Base-by-base conservation (phyloP, 2,797 vertebrate genomes). In the Pteronotus mesoamericanus region DNA sequence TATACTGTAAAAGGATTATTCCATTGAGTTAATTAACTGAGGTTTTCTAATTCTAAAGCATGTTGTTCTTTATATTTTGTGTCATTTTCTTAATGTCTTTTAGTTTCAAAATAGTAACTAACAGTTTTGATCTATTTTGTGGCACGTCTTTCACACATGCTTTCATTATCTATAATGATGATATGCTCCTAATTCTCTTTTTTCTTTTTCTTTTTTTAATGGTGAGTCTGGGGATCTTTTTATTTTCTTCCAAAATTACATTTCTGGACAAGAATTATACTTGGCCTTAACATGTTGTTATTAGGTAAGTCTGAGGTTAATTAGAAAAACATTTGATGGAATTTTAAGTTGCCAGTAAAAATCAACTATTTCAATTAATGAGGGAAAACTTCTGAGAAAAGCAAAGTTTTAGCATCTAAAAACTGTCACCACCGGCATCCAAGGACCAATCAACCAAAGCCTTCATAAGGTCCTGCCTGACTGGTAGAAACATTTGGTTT, bases 211-310 rank as follows among this genome's bases (percentile, higher is more conserved):
- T 12, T 19, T 29, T 59, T 26, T 26, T 55, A 48, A 44, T 15
- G 34, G 10, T 61, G 26, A 74, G 48, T 75, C 57, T 78, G 19
- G 12, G 12, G 37, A 85, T 59, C 85, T 53, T 86, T 90, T 69
- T 26, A n/a, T 95, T 96, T 96, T 91, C 95, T 94, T 80, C 46
- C 61, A 90, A 94, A 96, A 89, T 74, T 77, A 75, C 14, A 86
- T 77, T 96, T 90, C 91, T 77, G 79, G 44, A 86, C 46, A 74
- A 88, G 69, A 94, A 95, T 91, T 91, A 79, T 51, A 57, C 34
- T 94, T 89, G 39, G 22, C 53, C 61, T 66, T 59, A 42, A 87
- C 44, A 77, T 44, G 68, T 84, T 82, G 26, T 85, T 86, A 74
- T 92, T 97, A 86, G 24, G 19, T 94, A 95, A 91, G 21, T 71